phyloP scores from a whole-genome alignment of 2,113 vertebrate genomes.

The Lichenostomus cassidix region DNA sequence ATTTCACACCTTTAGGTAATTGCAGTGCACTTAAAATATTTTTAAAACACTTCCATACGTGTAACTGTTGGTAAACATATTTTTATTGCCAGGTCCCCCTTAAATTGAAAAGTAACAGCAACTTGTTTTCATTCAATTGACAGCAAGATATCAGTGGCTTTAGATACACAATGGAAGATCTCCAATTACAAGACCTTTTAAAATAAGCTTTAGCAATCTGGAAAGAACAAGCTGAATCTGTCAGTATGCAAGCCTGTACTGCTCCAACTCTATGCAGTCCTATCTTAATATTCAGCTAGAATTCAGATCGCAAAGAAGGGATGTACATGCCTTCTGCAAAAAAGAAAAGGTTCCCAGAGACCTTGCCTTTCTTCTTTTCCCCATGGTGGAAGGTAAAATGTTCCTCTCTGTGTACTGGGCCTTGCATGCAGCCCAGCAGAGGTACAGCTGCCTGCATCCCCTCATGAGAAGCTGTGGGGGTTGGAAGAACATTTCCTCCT shows the following conservation, averaged over 20 bases:
- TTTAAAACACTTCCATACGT: background rate
- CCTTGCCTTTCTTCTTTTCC: background rate
- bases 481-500: background rate
- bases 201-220: constrained; percentile 35
- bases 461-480: rapidly evolving
- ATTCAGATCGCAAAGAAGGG: background rate
- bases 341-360: background rate
- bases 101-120: constrained; percentile 30
- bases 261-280: background rate
- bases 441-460: background rate
- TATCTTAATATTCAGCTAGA: background rate
- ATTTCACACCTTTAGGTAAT: constrained; percentile 39
- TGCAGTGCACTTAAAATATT: background rate
- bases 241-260: background rate
- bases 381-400: background rate
- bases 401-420: background rate
- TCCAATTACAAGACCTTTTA: constrained; percentile 42
- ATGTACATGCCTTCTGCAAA: background rate
- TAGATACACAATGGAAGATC: constrained; percentile 51
- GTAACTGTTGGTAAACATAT: constrained; percentile 21
- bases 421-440: background rate
- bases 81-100: constrained; percentile 20
- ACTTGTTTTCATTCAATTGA: constrained; percentile 52
- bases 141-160: constrained; percentile 33
- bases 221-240: constrained; percentile 16